These are phyloP conservation scores for Coelopa frigida DNA, from an alignment of 1,140 invertebrate species.

Conservation along the genomic window DNA sequence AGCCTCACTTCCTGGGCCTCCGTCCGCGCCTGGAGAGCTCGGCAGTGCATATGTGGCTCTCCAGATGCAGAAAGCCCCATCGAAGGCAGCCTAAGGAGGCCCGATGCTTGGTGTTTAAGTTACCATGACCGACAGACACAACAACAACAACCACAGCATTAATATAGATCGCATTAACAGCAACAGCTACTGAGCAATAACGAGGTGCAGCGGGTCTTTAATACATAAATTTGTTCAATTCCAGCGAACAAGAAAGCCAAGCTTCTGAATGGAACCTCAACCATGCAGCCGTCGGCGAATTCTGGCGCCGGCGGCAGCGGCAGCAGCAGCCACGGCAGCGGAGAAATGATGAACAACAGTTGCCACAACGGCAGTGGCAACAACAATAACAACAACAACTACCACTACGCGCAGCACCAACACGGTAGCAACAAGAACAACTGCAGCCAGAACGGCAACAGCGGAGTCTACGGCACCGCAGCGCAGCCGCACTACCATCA, in stretches of 20 bases:
- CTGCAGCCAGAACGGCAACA: constrained; percentile 1
- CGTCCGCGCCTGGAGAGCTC: too few relatives aligned
- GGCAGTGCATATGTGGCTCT: too few relatives aligned
- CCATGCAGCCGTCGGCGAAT: constrained; percentile 3
- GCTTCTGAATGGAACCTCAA: constrained; percentile 33
- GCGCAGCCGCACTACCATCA: constrained; percentile 16
- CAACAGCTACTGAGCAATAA: too few relatives aligned
- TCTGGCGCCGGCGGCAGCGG: neutral
- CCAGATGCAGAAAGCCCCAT: too few relatives aligned
- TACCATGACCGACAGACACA: too few relatives aligned
- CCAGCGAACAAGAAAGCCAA: constrained; percentile 47
- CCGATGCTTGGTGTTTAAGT: too few relatives aligned
- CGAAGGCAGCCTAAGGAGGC: too few relatives aligned
- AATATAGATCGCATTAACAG: too few relatives aligned
- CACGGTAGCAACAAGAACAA: constrained; percentile 12
- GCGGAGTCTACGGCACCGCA: constrained; percentile 5
- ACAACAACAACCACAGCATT: too few relatives aligned
- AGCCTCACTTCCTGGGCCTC: too few relatives aligned
- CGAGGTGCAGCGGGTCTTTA: too few relatives aligned
- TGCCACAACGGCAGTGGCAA: constrained; percentile 8
- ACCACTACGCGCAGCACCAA: constrained; percentile 14
- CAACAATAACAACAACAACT: constrained; percentile 10
- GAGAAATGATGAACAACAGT: constrained; percentile 8
- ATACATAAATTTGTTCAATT: constrained; percentile 40
- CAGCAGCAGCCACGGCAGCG: constrained; percentile 7